A percentile compares a stretch with the other conserved stretches of the same genome.
These are phyloP conservation scores for Eudemis profundana DNA, from an alignment of 2,888 invertebrate species.

Conservation along the genomic window DNA sequence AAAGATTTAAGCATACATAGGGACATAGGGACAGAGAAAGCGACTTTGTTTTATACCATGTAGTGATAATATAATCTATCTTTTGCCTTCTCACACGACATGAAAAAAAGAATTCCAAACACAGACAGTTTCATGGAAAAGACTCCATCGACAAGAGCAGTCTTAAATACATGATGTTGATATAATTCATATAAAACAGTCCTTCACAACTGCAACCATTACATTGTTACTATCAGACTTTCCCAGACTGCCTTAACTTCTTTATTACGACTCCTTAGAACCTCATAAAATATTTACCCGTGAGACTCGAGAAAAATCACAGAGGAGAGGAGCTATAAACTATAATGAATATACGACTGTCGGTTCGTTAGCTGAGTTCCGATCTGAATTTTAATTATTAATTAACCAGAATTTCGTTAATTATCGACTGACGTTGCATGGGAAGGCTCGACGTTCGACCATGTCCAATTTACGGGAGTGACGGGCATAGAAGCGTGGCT, in stretches of 20 bases:
- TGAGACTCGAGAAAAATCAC: slow-evolving; percentile 29
- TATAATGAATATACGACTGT: slow-evolving; percentile 22
- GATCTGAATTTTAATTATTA: slow-evolving; percentile 41
- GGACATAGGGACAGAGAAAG: too few relatives aligned
- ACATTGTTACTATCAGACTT: not conserved
- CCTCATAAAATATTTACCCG: slow-evolving; percentile 30
- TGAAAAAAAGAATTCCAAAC: too few relatives aligned
- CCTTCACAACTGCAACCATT: not conserved
- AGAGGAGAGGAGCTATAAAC: slow-evolving; percentile 11
- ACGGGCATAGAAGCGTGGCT: not conserved
- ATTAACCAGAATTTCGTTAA: slow-evolving; percentile 41
- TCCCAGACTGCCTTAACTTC: not conserved
- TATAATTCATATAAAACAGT: too few relatives aligned
- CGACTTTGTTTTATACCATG: too few relatives aligned
- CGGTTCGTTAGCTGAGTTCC: slow-evolving; percentile 38
- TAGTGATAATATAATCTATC: too few relatives aligned
- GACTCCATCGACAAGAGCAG: too few relatives aligned
- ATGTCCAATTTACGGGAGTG: slow-evolving; percentile 24
- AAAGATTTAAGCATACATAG: too few relatives aligned
- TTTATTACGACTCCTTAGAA: slow-evolving; percentile 1
- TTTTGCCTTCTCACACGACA: too few relatives aligned
- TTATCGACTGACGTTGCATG: slow-evolving; percentile 33
- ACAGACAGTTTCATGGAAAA: too few relatives aligned
- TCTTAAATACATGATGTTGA: too few relatives aligned
- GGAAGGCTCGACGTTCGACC: slow-evolving; percentile 12